Percentiles rank a stretch among this genome's conserved stretches.
Evolutionary conservation across 2,888 invertebrate genomes (phyloP).

Genomic region (Cephus nigrinus): DNA sequence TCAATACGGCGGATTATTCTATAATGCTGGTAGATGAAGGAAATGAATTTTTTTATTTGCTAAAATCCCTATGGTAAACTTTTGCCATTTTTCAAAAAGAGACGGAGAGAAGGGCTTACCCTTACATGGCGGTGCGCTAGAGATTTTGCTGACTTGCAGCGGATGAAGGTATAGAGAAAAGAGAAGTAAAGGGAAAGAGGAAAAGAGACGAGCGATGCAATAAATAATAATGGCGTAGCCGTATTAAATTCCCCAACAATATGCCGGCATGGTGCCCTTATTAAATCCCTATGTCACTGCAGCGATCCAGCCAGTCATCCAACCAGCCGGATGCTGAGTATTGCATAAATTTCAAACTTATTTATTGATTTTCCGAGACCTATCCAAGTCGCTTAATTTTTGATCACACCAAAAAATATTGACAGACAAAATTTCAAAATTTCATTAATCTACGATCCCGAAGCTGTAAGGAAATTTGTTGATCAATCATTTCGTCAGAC

Average conservation of each 20-base stretch:
- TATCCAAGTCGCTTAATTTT: not conserved
- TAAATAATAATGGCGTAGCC: constrained; percentile 26
- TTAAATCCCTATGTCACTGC: constrained; percentile 26
- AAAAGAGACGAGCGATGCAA: constrained; percentile 4
- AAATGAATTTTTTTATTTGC: not conserved
- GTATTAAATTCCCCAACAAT: constrained; percentile 25
- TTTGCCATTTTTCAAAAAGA: not conserved
- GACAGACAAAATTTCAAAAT: not conserved
- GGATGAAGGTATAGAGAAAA: not conserved
- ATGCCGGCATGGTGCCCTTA: constrained; percentile 21
- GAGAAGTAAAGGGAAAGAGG: not conserved
- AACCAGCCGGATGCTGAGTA: not conserved
- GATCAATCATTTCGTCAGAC: not conserved
- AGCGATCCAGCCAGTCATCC: not conserved
- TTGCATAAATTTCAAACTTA: not conserved
- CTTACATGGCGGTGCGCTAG: not conserved
- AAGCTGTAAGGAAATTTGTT: not conserved
- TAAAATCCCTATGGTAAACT: not conserved
- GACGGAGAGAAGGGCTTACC: not conserved
- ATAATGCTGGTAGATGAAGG: not conserved
- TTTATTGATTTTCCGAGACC: not conserved
- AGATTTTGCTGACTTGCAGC: not conserved
- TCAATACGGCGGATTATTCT: not conserved
- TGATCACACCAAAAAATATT: not conserved
- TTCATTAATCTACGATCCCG: not conserved